Percentiles rank a stretch among this genome's conserved stretches.
phyloP scores from a whole-genome alignment of 2,888 invertebrate species.

The Priocnemis perturbator region DNA sequence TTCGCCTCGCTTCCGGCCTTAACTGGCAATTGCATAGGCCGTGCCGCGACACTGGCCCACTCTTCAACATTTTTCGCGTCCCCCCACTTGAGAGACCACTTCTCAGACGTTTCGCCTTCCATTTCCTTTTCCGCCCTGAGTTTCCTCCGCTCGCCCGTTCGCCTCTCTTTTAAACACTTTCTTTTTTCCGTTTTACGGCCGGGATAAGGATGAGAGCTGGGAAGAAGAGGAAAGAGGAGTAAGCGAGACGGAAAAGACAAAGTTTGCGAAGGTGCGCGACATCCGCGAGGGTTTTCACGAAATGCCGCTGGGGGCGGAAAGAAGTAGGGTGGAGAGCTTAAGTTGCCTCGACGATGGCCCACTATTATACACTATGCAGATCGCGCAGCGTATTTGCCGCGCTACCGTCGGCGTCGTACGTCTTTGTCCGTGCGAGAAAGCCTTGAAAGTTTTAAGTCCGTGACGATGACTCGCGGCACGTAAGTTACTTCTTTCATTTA shows the following conservation, averaged over 20 bases:
- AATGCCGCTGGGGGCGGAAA: too few relatives aligned
- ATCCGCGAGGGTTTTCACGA: not conserved
- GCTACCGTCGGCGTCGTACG: not conserved
- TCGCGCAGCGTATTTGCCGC: slow-evolving; percentile 20
- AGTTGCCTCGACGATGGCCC: slow-evolving; percentile 7
- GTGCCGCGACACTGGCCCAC: not conserved
- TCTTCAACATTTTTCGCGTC: not conserved
- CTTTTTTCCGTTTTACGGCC: too few relatives aligned
- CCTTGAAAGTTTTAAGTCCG: slow-evolving; percentile 2
- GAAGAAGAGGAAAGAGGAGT: not conserved
- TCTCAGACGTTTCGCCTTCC: not conserved
- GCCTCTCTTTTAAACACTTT: not conserved
- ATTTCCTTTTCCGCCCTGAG: not conserved
- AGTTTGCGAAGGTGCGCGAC: not conserved
- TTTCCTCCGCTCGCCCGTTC: not conserved
- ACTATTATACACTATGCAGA: slow-evolving; percentile 29
- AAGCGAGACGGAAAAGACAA: too few relatives aligned
- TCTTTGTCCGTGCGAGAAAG: slow-evolving; percentile 4
- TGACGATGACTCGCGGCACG: too few relatives aligned
- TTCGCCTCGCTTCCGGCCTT: not conserved
- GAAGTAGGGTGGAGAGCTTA: slow-evolving; percentile 12
- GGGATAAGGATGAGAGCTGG: not conserved
- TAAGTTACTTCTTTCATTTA: too few relatives aligned
- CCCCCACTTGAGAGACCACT: not conserved
- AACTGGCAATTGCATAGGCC: not conserved